Evolutionary conservation across 2,113 vertebrate species (phyloP), one percentile per base, ranked within the genome.

Genomic region (Lipophrys pholis): DNA sequence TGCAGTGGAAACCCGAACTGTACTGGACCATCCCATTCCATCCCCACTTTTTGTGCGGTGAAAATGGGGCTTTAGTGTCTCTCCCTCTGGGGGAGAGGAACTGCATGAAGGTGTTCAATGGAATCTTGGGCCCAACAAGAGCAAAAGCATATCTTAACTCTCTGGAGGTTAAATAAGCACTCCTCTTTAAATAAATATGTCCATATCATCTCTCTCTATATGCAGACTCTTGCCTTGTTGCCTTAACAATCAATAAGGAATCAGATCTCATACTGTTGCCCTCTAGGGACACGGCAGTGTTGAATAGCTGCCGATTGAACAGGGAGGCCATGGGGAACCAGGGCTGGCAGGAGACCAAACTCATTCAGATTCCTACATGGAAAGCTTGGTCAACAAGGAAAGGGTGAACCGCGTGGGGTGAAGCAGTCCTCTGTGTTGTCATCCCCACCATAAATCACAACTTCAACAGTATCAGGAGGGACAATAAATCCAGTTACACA

Each of bases 371-470:
- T 57, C 64, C 56, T 60, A 69, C 52, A 74, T 3, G 0, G 49
- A 74, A 82, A 78, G 63, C 60, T 74, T 53, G 85, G 82, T 86
- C 80, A 85, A 68, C 63, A 73, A 51, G 51, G 67, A 78, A 76
- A 73, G 72, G 40, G 64, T 73, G 38, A 83, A 73, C 11, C 46
- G 67, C 17, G 61, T 42, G 7, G 45, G 71, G 54, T 58, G 61
- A 76, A 7, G 52, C 45, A 39, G 64, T 51, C n/a, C 15, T 50
- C 35, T 17, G 58, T 68, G 45, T 39, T n/a, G 41, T 73, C 35
- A 3, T 41, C 30, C 41, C 36, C 12, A 77, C 41, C 15, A 40
- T 42, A 55, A 82, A 68, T 17, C 10, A 12, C 46, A 5, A 61
- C 6, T 58, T 75, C 36, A 60, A 52, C 58, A 71, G 16, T 30